Evolutionary conservation across 2,113 vertebrate species (phyloP).

Genomic region (Panthera uncia): DNA sequence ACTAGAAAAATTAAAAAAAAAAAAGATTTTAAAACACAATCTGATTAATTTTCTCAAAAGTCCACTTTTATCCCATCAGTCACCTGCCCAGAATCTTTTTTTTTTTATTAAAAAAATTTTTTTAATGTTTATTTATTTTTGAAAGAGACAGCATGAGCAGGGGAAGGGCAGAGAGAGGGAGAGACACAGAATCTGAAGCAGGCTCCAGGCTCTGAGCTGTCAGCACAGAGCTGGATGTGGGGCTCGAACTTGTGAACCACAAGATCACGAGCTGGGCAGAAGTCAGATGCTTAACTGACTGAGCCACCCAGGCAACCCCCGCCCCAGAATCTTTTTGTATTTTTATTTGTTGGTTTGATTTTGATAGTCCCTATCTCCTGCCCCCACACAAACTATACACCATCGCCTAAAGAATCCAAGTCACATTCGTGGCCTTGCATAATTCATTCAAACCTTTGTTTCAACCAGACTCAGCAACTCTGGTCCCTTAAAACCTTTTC

Average conservation of each 20-base stretch:
- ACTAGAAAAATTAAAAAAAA: not conserved
- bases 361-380: not conserved
- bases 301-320: too few species aligned
- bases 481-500: not conserved
- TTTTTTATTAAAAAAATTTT: too few species aligned
- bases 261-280: too few species aligned
- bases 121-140: too few species aligned
- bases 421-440: not conserved
- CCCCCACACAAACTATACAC: not conserved
- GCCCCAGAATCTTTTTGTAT: not conserved
- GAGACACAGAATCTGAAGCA: too few species aligned
- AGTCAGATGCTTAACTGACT: too few species aligned
- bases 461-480: not conserved
- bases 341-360: conserved; percentile 46
- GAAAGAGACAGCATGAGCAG: too few species aligned
- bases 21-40: not conserved
- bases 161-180: too few species aligned
- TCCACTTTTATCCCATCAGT: not conserved
- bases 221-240: too few species aligned
- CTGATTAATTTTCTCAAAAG: conserved; percentile 3
- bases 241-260: too few species aligned
- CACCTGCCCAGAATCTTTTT: not conserved
- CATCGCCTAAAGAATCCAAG: not conserved
- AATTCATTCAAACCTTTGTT: not conserved
- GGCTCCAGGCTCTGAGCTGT: too few species aligned